Conservation (phyloP, 2,113 vertebrate species). For the Arvicanthis niloticus region DNA sequence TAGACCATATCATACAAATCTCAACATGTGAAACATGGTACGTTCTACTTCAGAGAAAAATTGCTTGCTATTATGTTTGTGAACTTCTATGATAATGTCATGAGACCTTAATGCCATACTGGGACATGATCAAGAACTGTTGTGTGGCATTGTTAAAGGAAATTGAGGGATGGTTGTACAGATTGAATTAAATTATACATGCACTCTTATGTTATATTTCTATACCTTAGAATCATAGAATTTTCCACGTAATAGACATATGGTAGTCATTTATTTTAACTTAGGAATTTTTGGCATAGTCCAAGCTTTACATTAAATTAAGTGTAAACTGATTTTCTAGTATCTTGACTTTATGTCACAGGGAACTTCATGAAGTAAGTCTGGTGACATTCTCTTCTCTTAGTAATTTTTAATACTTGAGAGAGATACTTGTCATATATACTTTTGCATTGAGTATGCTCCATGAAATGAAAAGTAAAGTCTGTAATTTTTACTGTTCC, state of each 20-base stretch:
- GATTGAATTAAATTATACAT: neutral
- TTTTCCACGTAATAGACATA: neutral
- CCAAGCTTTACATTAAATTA: neutral
- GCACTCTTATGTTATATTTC: neutral
- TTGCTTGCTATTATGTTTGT: neutral
- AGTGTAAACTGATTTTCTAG: neutral
- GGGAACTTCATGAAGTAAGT: neutral
- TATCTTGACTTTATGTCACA: neutral
- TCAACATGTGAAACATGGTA: neutral
- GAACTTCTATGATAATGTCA: neutral
- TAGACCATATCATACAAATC: neutral
- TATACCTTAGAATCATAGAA: neutral
- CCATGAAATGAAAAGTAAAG: neutral
- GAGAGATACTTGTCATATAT: neutral
- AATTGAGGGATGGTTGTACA: neutral
- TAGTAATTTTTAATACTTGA: slow-evolving; percentile 9
- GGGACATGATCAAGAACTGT: neutral
- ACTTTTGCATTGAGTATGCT: neutral
- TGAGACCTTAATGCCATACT: neutral
- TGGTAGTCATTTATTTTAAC: neutral
- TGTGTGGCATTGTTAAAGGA: slow-evolving; percentile 3
- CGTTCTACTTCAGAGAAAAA: neutral
- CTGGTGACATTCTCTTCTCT: neutral
- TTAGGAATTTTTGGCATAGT: neutral
- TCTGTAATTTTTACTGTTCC: neutral